phyloP scores from a whole-genome alignment of 2,888 invertebrate species.

The Plagiodera versicolora region DNA sequence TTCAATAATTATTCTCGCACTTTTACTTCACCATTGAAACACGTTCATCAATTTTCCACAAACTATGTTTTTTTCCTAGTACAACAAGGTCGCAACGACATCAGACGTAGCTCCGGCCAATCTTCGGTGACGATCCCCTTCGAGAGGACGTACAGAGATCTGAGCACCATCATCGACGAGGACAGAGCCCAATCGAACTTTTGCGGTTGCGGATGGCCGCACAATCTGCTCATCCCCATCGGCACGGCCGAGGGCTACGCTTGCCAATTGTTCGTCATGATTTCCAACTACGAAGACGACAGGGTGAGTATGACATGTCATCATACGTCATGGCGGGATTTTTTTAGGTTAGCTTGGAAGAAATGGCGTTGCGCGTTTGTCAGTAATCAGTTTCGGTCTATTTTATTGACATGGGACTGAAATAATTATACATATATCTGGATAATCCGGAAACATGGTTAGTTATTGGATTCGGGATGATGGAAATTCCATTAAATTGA shows the following conservation, averaged over 20 bases:
- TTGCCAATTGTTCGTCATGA: slow-evolving; percentile 75
- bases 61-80: slow-evolving; percentile 56
- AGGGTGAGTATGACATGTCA: slow-evolving; percentile 54
- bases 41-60: no score
- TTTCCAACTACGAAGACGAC: slow-evolving; percentile 73
- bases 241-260: slow-evolving; percentile 68
- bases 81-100: slow-evolving; percentile 66
- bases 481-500: not conserved
- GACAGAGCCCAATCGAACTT: slow-evolving; percentile 68
- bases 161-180: slow-evolving; percentile 63
- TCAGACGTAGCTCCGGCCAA: slow-evolving; percentile 67
- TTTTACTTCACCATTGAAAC: no score
- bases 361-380: no score
- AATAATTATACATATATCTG: no score
- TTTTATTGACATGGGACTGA: no score
- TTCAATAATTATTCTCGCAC: no score
- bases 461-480: not conserved
- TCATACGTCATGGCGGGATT: no score
- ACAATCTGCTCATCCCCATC: slow-evolving; percentile 77
- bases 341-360: no score
- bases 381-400: no score
- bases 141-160: slow-evolving; percentile 76
- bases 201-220: slow-evolving; percentile 89
- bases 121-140: slow-evolving; percentile 84
- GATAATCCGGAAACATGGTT: not conserved